Evolutionary conservation across 2,888 invertebrate genomes (phyloP), one percentile per base, ranked within the genome.

Genomic region (Hypena proboscidalis): DNA sequence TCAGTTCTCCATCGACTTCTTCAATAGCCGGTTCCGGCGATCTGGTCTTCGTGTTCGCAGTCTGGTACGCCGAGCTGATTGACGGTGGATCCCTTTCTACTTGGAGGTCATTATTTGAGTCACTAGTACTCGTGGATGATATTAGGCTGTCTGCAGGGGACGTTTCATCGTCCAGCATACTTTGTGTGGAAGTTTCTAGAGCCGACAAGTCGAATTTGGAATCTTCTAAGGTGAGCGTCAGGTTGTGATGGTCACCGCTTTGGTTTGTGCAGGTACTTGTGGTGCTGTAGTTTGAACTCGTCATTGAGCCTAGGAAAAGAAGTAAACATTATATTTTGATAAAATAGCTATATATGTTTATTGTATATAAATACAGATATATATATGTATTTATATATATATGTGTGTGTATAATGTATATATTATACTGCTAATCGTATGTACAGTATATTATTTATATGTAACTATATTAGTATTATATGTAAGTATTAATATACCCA

Each of bases 141-240:
- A 95, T 94, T 33, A 96, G 83, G 71, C 96, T 96, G 63, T 96
- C 96, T 0, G 95, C 95, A 7, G 97, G 97, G 0, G 96, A 96
- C 0, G 95, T 95, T 74, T 97, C 96, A 66, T 97, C 96, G 54
- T 96, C 96, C 17, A 97, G 86, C 19, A 96, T 81, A 43, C 93
- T 93, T 23, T 93, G 94, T 0, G 93, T 93, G 25, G 94, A 94
- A 9, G 93, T 92, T 50, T 94, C 95, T 31, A 93, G 89, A 31
- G 95, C 94, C 1, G 94, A 94, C 70, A 95, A 91, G 43, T 95
- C 96, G 62, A 96, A 96, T 65, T 95, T 95, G 1, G 94, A 93
- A 72, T 95, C 95, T 67, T 95, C 95, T 21, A 95, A 92, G 0
- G 94, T 94, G 2, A 95, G 86, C 1, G 94, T 89, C 1, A 94